Base-by-base conservation (phyloP, 2,113 vertebrate species). In the Paramormyrops kingsleyae region DNA sequence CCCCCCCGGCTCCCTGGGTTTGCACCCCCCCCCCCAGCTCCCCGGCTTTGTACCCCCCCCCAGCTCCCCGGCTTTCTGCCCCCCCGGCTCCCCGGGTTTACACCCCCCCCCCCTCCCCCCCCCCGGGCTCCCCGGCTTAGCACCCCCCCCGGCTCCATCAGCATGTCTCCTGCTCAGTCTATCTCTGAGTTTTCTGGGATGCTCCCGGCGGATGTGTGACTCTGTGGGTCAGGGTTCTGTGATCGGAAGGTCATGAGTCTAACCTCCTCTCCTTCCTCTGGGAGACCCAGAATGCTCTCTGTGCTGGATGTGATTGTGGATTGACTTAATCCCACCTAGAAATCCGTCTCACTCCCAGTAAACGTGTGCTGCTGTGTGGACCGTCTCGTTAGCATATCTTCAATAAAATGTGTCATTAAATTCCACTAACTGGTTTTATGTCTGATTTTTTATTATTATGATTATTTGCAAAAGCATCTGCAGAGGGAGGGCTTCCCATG, bases 361-460 rank as follows among this genome's bases (percentile, higher is more conserved):
- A 27, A 50, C 8, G 13, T 35, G 7, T 31, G 27, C 80, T 39
- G 39, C 42, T 24, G 4, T 35, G 49, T 52, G 46, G 24, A 17
- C 13, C 4, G 5, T 50, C 83, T 46, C 90, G 90, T 91, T 88
- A 92, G 88, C 91, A 92, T 90, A 94, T 95, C 92, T 90, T 94
- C 93, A 95, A 94, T 91, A 90, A 87, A 92, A 92, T 91, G 46
- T 90, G 92, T 93, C 93, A 94, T 96, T 95, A 94, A 92, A 89
- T 92, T 91, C 89, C 91, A 59, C 52, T 88, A 31, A 31, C 24
- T 5, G 86, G 46, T 87, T 87, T 87, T 50, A 44, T 89, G 93
- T 84, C 91, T 93, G 92, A 92, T 90, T 93, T 94, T 88, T 87
- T 90, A 44, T 83, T 50, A 84, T 49, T 90, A 90, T 92, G 91